Percentiles rank a stretch among this genome's conserved stretches.
These are phyloP conservation scores for Scrobipalpa costella DNA, from an alignment of 2,888 invertebrate genomes.

Conservation along the genomic window DNA sequence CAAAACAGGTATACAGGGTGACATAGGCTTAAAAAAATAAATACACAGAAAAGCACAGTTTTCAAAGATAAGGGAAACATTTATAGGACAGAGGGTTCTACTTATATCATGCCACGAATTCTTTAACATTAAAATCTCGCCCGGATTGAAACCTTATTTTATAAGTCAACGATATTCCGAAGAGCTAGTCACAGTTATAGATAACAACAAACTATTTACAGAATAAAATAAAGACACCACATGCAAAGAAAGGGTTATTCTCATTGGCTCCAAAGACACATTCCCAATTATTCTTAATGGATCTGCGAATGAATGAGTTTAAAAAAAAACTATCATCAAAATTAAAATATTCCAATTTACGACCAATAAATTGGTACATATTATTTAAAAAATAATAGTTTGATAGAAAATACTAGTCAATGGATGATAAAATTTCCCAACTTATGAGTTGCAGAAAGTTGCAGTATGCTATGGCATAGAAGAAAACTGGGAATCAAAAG, in stretches of 20 bases:
- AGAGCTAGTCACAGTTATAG: not conserved
- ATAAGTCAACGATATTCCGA: constrained; percentile 21
- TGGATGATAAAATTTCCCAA: no score
- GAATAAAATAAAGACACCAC: constrained; percentile 19
- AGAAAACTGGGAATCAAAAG: not conserved
- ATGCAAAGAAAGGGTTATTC: constrained; percentile 16
- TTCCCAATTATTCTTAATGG: not conserved
- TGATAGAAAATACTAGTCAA: no score
- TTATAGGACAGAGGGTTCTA: not conserved
- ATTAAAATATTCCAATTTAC: no score
- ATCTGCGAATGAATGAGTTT: no score
- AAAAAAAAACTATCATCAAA: no score
- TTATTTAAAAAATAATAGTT: no score
- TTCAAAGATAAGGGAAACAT: not conserved
- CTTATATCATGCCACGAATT: constrained; percentile 12
- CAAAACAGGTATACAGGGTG: not conserved
- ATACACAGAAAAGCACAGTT: constrained; percentile 6
- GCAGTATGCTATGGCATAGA: no score
- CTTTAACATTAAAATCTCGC: constrained; percentile 3
- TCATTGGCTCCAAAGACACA: not conserved
- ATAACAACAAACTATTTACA: constrained; percentile 20
- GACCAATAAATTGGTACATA: no score
- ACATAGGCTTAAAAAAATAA: not conserved
- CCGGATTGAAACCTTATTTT: not conserved
- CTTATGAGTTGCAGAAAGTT: no score